Percentiles rank a stretch among this genome's conserved stretches.
Evolutionary conservation across 2,888 invertebrate species (phyloP).

Genomic region (Drosophila engyochracea): DNA sequence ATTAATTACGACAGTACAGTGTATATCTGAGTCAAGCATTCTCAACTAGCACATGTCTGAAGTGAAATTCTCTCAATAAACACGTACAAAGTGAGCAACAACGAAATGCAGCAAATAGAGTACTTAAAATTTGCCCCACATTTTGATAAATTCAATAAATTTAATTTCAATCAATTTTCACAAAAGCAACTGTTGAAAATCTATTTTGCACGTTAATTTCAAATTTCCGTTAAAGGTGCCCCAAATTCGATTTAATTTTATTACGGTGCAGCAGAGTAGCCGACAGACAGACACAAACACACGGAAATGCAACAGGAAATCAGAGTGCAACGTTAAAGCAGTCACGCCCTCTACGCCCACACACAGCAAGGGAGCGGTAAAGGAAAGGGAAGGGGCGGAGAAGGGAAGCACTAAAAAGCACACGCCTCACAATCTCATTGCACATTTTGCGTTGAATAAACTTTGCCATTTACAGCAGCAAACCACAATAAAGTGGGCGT

Average conservation of each 20-base stretch:
- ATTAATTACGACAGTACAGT: not conserved
- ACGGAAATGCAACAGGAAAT: constrained; percentile 72
- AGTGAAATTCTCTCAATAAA: constrained; percentile 26
- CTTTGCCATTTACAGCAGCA: constrained; percentile 64
- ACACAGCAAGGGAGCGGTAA: constrained; percentile 4
- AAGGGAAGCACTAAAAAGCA: constrained; percentile 11
- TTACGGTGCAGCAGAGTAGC: constrained; percentile 30
- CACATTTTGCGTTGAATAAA: constrained; percentile 79
- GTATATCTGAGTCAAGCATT: not conserved
- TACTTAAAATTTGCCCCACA: constrained; percentile 6
- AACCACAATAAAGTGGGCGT: constrained; percentile 42
- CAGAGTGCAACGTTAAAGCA: constrained; percentile 62
- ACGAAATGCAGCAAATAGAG: not conserved
- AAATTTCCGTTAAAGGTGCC: constrained; percentile 59
- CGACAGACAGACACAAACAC: constrained; percentile 1
- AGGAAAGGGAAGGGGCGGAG: not conserved
- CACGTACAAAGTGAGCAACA: constrained; percentile 10
- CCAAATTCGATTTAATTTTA: constrained; percentile 71
- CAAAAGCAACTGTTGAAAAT: constrained; percentile 31
- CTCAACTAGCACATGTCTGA: not conserved
- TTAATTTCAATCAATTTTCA: constrained; percentile 23
- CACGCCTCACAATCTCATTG: constrained; percentile 62
- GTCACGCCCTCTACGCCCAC: constrained; percentile 30
- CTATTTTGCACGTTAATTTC: constrained; percentile 66
- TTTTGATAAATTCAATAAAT: constrained; percentile 15